Conservation (phyloP, 2,113 vertebrate species). For the Chamaetylas fuelleborni region DNA sequence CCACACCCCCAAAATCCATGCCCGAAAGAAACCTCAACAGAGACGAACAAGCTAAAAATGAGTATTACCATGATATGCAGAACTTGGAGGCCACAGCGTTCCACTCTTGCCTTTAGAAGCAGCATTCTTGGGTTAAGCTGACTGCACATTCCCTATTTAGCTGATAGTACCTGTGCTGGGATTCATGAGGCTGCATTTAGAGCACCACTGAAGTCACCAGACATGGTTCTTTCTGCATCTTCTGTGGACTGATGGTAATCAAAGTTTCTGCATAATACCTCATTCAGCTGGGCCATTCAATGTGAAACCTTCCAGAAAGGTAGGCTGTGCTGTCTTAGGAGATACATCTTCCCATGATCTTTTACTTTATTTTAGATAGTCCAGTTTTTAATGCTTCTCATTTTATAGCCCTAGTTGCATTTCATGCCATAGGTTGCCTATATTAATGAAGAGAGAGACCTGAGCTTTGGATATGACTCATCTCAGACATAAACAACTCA, state of each 20-base stretch:
- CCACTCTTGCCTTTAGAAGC: not conserved
- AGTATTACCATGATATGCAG: not conserved
- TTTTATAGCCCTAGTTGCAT: not conserved
- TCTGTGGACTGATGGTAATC: not conserved
- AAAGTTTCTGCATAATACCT: not conserved
- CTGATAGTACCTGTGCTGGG: not conserved
- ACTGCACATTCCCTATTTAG: not conserved
- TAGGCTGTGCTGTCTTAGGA: not conserved
- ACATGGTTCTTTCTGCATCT: not conserved
- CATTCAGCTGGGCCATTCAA: not conserved
- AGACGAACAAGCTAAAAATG: not conserved
- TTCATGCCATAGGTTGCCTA: not conserved
- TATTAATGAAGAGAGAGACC: not conserved
- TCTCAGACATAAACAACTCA: not conserved
- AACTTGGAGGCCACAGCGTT: not conserved
- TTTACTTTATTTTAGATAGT: not conserved
- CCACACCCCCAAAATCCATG: not conserved
- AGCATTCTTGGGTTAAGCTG: not conserved
- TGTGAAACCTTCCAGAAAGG: not conserved
- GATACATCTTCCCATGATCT: not conserved
- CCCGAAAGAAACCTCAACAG: not conserved
- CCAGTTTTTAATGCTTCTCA: not conserved
- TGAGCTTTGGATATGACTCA: not conserved
- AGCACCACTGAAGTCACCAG: not conserved
- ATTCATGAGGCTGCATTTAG: not conserved